These are phyloP conservation scores for Gisinianus flammeolus DNA, from an alignment of 2,888 invertebrate genomes.

Conservation along the genomic window DNA sequence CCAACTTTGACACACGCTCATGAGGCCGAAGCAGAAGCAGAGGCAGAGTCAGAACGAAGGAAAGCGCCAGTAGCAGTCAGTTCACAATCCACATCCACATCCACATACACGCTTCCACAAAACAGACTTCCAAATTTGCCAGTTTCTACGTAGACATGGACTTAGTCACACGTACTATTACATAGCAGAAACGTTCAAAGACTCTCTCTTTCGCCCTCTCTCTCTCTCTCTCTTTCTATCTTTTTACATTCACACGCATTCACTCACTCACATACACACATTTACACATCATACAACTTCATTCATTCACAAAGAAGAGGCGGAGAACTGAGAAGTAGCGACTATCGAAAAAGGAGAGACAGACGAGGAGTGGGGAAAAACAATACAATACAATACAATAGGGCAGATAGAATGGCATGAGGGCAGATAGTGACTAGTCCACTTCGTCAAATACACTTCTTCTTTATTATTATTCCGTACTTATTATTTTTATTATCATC, in stretches of 20 bases:
- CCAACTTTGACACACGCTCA: background rate
- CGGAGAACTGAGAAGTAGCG: background rate
- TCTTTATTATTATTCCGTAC: slow-evolving; percentile 10
- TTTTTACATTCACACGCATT: background rate
- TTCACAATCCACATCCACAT: no score
- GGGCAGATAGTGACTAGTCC: background rate
- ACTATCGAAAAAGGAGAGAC: background rate
- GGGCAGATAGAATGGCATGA: background rate
- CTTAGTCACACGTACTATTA: slow-evolving; percentile 10
- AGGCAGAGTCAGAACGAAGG: background rate
- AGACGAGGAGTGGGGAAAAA: background rate
- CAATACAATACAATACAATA: background rate
- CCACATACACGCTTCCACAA: background rate
- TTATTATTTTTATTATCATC: no score
- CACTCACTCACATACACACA: background rate
- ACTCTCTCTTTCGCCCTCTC: background rate
- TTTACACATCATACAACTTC: background rate
- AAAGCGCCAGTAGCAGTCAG: no score
- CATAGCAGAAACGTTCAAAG: background rate
- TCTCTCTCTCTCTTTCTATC: background rate
- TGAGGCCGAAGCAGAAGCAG: background rate
- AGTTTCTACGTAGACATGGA: slow-evolving; percentile 32
- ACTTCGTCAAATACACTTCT: background rate
- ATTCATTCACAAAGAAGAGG: background rate
- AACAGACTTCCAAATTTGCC: background rate